A percentile compares a stretch with the other conserved stretches of the same genome.
Conservation (phyloP, 2,888 invertebrate species). For the Erebia ligea region DNA sequence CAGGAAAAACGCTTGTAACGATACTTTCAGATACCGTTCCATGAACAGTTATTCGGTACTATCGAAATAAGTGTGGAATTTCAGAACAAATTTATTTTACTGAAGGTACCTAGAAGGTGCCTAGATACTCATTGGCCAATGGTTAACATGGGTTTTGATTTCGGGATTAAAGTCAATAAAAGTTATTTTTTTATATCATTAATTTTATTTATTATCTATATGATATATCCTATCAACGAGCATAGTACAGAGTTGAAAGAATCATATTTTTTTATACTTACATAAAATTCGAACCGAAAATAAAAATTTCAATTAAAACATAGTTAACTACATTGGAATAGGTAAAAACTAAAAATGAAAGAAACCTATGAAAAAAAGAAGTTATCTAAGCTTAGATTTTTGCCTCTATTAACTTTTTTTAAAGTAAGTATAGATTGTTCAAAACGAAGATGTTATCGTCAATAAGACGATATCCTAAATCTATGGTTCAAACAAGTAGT, state of each 20-base stretch:
- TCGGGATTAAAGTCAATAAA: slow-evolving; percentile 34
- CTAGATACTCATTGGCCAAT: no score
- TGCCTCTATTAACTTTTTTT: neutral
- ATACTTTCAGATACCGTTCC: no score
- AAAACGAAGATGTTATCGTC: neutral
- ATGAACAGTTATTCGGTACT: no score
- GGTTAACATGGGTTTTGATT: neutral
- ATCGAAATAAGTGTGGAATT: no score
- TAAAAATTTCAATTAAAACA: neutral
- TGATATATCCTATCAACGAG: slow-evolving; percentile 79
- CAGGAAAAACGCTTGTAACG: no score
- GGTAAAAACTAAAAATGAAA: slow-evolving; percentile 3
- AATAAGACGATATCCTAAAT: no score
- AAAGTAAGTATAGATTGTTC: neutral
- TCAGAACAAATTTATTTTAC: no score
- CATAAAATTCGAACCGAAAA: slow-evolving; percentile 27
- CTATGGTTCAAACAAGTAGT: no score
- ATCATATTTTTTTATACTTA: slow-evolving; percentile 62
- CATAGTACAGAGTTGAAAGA: slow-evolving; percentile 80
- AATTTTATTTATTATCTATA: slow-evolving; percentile 82
- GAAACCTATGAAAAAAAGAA: neutral
- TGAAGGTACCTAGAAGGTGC: no score
- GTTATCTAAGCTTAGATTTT: neutral
- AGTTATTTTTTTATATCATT: slow-evolving; percentile 60
- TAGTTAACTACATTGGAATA: slow-evolving; percentile 6